Evolutionary conservation across 2,797 vertebrate species (phyloP), one percentile per base, ranked within the genome.

Genomic region (Helostoma temminkii): DNA sequence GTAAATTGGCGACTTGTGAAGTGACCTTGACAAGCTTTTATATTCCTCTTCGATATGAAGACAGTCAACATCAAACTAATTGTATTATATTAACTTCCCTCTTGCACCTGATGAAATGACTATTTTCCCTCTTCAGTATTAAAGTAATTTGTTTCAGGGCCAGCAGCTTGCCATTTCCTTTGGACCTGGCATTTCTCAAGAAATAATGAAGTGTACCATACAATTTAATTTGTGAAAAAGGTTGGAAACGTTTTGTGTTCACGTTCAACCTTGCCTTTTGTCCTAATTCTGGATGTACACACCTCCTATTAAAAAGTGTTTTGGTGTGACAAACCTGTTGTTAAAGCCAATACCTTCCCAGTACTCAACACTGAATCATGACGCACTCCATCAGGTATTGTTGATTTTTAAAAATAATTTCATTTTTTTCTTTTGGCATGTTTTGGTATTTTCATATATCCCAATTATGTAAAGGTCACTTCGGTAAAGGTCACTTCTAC

Each of bases 71-170:
- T 43, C 53, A 30, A 48, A 59, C 22, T 43, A 21, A 66, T 30
- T 19, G 12, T 22, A 10, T 46, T 24, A 18, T 42, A 48, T 63
- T 16, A 18, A 21, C 66, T 52, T 56, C 49, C 26, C 60, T 46
- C 47, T 2, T 12, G 19, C 32, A 34, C 11, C 26, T 10, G 52
- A 69, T 70, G 5, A 84, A 80, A 76, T 81, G 56, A 45, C 32
- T 30, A 7, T 77, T 77, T 67, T 68, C 42, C 43, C 15, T 19
- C 64, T 47, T 45, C 47, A 28, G 2, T 42, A 57, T 72, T 60
- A 47, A 69, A 81, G 66, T 76, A 37, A 66, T 82, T 74, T 64
- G 32, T 72, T 78, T 60, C 54, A 66, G 63, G 70, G 72, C 66
- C 66, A 21, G 28, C 24, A 66, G 57, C 30, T 71, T 47, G 49